Evolutionary conservation across 2,113 vertebrate species (phyloP), one percentile per base, ranked within the genome.

Genomic region (Pedionomus torquatus): DNA sequence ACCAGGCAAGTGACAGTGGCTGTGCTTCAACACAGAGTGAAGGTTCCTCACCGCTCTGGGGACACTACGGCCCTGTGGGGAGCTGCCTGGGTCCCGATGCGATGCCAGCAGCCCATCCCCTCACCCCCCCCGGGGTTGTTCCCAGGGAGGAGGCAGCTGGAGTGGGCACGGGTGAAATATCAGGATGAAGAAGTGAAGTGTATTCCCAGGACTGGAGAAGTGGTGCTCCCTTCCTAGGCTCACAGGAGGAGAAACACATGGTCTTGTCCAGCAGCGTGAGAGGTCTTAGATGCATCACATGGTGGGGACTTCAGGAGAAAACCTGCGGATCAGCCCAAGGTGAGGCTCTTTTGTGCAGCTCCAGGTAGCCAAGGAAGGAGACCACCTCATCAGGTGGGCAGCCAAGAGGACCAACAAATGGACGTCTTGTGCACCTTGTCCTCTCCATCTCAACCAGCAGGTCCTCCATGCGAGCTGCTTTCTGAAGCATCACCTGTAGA

Each of bases 51-150:
- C 57, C 4, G 1, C 58, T 5, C 13, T 2, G 39, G 46, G 83
- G 60, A 63, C 37, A 4, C 13, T 13, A 7, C 4, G 4, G 75
- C 64, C 66, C 52, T 12, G 68, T 24, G 9, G 64, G 39, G 71
- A 41, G 39, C 65, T 70, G 75, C 64, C 4, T 1, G 2, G 28
- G 46, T 1, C 17, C 82, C 17, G 3, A 1, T 0, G 17, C 0
- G 9, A 5, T 9, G 24, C 49, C 61, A 13, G 30, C 21, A 57
- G 51, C 61, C 18, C 11, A n/a, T n/a, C n/a, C n/a, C n/a, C n/a
- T n/a, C n/a, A n/a, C n/a, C 17, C 54, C 9, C 21, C 4, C 4
- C 11, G 24, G 10, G 41, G 41, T 41, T 41, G 33, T 2, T 19
- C 20, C 5, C 19, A 15, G n/a, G n/a, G 33, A 48, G 33, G 57